These are phyloP conservation scores for Leptinotarsa tumamoca DNA, from an alignment of 2,888 invertebrate genomes.

Conservation along the genomic window DNA sequence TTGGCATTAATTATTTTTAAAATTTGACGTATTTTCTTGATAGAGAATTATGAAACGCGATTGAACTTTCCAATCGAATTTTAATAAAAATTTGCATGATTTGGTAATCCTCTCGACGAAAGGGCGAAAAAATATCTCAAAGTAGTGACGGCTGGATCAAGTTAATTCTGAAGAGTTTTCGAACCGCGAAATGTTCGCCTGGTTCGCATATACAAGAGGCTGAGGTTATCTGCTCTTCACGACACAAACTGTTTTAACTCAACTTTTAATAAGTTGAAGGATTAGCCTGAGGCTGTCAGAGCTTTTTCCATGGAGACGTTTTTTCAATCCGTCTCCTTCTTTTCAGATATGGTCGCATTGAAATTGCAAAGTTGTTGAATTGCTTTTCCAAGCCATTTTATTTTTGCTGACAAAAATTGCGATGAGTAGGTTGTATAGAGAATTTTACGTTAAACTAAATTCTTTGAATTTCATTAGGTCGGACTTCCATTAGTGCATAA, in stretches of 20 bases:
- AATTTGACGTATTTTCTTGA: slow-evolving; percentile 36
- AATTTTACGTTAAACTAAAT: neutral
- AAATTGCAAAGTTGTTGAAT: slow-evolving; percentile 11
- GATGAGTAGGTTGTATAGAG: neutral
- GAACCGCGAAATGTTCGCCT: slow-evolving; percentile 54
- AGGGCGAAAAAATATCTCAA: slow-evolving; percentile 59
- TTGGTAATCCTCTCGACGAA: slow-evolving; percentile 62
- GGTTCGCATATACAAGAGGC: slow-evolving; percentile 30
- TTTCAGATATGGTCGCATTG: slow-evolving; percentile 10
- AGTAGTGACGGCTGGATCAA: slow-evolving; percentile 62
- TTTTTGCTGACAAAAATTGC: too few relatives aligned
- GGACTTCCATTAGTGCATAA: too few relatives aligned
- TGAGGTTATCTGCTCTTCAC: slow-evolving; percentile 42
- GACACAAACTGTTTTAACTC: slow-evolving; percentile 65
- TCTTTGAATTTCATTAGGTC: too few relatives aligned
- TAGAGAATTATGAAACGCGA: slow-evolving; percentile 38
- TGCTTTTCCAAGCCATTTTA: neutral
- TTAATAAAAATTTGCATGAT: slow-evolving; percentile 67
- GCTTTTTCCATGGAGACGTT: slow-evolving; percentile 51
- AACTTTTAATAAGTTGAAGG: slow-evolving; percentile 67
- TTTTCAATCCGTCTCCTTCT: slow-evolving; percentile 13
- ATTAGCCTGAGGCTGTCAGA: slow-evolving; percentile 63
- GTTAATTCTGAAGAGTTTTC: slow-evolving; percentile 64
- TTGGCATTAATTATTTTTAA: slow-evolving; percentile 18
- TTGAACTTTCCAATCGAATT: slow-evolving; percentile 63